These are phyloP conservation scores for Artibeus jamaicensis DNA, from an alignment of 2,797 vertebrate species.

Conservation along the genomic window DNA sequence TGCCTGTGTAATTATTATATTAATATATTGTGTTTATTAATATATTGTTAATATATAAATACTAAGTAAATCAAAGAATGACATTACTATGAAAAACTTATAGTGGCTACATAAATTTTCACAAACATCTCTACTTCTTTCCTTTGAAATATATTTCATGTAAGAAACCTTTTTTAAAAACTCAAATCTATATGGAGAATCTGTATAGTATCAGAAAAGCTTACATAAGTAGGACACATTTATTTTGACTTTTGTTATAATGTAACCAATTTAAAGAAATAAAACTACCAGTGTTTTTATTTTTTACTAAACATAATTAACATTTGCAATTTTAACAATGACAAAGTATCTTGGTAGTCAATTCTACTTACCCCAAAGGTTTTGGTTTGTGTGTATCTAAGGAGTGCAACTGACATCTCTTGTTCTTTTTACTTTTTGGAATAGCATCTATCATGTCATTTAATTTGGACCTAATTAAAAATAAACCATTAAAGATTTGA, in stretches of 20 bases:
- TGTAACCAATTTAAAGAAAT: constrained; percentile 37
- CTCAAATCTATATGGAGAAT: neutral
- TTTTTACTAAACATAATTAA: constrained; percentile 45
- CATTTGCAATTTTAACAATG: constrained; percentile 41
- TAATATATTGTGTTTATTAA: neutral
- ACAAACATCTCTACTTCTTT: constrained; percentile 32
- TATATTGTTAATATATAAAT: neutral
- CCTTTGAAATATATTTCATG: constrained; percentile 1
- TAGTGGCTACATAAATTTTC: constrained; percentile 30
- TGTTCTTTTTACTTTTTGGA: constrained; percentile 99
- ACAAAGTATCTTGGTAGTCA: constrained; percentile 32
- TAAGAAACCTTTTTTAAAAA: neutral
- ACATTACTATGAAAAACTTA: constrained; percentile 41
- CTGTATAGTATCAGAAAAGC: neutral
- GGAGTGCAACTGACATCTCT: constrained; percentile 97
- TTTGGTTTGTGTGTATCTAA: constrained; percentile 98
- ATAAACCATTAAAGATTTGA: constrained; percentile 11
- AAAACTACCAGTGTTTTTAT: neutral
- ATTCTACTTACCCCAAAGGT: constrained; percentile 93
- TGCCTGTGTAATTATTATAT: too few relatives aligned
- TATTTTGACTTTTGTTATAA: constrained; percentile 44
- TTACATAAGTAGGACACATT: neutral
- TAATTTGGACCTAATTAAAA: constrained; percentile 91
- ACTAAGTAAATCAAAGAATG: neutral
- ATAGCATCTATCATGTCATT: constrained; percentile 97